Conservation (phyloP, 1,140 invertebrate species). For the Trachelipus rathkii region DNA sequence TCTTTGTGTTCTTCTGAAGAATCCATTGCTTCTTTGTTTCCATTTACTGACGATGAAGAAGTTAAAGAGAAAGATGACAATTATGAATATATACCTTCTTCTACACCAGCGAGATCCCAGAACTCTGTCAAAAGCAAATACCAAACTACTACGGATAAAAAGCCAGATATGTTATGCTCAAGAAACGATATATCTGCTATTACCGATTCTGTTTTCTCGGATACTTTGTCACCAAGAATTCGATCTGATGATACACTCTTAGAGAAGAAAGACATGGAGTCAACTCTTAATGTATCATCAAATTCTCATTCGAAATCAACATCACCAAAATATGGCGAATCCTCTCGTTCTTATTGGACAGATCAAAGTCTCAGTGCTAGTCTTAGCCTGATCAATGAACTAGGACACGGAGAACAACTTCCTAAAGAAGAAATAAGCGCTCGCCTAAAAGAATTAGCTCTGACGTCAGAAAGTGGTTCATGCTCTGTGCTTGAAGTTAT, state of each 20-base stretch:
- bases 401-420: conserved; percentile 9
- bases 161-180: not conserved
- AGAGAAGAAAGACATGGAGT: not conserved
- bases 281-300: not conserved
- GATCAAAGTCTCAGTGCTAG: conserved; percentile 33
- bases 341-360: conserved; percentile 36
- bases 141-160: conserved; percentile 14
- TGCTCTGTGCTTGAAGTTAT: conserved; percentile 50
- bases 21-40: conserved; percentile 43
- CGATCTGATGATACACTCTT: not conserved
- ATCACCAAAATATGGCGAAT: conserved; percentile 9
- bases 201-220: not conserved
- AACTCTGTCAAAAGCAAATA: conserved; percentile 20
- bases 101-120: conserved; percentile 19
- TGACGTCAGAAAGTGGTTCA: conserved; percentile 48
- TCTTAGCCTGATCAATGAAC: conserved; percentile 32
- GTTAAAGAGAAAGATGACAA: conserved; percentile 40
- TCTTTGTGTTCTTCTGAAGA: conserved; percentile 47
- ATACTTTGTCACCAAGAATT: conserved; percentile 29
- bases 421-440: conserved; percentile 46
- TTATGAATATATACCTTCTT: conserved; percentile 23
- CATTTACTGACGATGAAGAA: conserved; percentile 42
- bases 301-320: not conserved
- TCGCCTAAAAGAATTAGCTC: conserved; percentile 45
- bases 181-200: not conserved